Evolutionary conservation across 2,113 vertebrate species (phyloP).

Genomic region (Phrynocephalus versicolor): DNA sequence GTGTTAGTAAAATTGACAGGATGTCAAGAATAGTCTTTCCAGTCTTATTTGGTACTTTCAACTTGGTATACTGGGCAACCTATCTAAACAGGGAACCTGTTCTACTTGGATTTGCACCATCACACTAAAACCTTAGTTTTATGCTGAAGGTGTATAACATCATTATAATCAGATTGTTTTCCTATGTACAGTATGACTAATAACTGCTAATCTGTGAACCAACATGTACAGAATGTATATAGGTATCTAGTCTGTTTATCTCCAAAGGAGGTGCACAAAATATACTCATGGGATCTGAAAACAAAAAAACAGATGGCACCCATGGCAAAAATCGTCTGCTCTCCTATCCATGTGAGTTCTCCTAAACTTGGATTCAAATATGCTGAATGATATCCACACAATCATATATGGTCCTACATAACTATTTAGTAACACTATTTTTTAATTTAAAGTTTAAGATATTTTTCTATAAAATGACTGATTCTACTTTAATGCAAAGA

Average conservation of each 20-base stretch:
- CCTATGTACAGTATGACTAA: conserved; percentile 90
- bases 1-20: conserved; percentile 98
- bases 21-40: conserved; percentile 98
- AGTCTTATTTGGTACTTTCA: conserved; percentile 94
- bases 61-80: conserved; percentile 98
- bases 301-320: conserved; percentile 65
- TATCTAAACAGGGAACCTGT: conserved; percentile 96
- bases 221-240: conserved; percentile 81
- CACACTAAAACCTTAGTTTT: conserved; percentile 74
- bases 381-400: conserved; percentile 64
- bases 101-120: conserved; percentile 91
- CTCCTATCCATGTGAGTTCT: conserved; percentile 65
- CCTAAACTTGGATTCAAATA: conserved; percentile 61
- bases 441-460: conserved; percentile 70
- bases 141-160: conserved; percentile 65
- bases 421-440: conserved; percentile 67
- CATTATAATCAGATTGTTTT: conserved; percentile 80
- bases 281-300: conserved; percentile 64
- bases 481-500: conserved; percentile 63
- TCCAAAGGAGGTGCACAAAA: conserved; percentile 69
- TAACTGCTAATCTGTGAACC: conserved; percentile 87
- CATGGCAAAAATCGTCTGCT: conserved; percentile 68
- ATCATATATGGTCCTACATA: conserved; percentile 53
- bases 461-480: conserved; percentile 69
- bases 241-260: conserved; percentile 68